A percentile compares a stretch with the other conserved stretches of the same genome.
Evolutionary conservation across 1,140 invertebrate species (phyloP).

Genomic region (Trachymyrmex septentrionalis): DNA sequence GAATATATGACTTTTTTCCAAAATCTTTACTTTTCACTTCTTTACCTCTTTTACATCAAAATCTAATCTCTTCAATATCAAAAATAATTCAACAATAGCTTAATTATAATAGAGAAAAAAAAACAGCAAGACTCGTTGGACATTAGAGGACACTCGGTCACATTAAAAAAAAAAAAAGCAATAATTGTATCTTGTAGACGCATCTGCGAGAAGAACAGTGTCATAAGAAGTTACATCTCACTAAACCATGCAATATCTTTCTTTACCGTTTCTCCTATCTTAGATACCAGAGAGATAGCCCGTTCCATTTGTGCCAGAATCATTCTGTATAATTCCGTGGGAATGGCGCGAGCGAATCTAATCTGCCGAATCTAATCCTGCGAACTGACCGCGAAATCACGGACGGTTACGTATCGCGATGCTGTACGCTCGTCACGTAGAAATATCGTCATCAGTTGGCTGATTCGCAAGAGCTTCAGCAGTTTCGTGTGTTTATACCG

Average conservation of each 20-base stretch:
- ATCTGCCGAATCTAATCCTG: slow-evolving; percentile 51
- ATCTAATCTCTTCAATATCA: too few relatives aligned
- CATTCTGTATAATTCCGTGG: slow-evolving; percentile 57
- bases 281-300: slow-evolving; percentile 19
- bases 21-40: not conserved
- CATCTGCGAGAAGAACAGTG: not conserved
- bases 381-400: slow-evolving; percentile 60
- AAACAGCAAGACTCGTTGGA: not conserved
- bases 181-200: not conserved
- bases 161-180: not conserved
- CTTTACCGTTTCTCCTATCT: slow-evolving; percentile 35
- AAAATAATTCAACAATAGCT: not conserved
- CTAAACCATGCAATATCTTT: slow-evolving; percentile 45
- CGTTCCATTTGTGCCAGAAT: slow-evolving; percentile 41
- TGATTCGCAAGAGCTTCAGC: slow-evolving; percentile 28
- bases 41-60: too few relatives aligned
- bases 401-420: slow-evolving; percentile 53
- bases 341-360: slow-evolving; percentile 53
- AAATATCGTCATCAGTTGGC: slow-evolving; percentile 50
- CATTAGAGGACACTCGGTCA: not conserved
- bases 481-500: slow-evolving; percentile 20
- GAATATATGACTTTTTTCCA: not conserved
- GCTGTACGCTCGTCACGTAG: slow-evolving; percentile 32
- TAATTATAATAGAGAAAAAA: not conserved
- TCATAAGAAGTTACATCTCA: slow-evolving; percentile 23